Conservation (phyloP, 2,113 vertebrate genomes). For the Heterotis niloticus region DNA sequence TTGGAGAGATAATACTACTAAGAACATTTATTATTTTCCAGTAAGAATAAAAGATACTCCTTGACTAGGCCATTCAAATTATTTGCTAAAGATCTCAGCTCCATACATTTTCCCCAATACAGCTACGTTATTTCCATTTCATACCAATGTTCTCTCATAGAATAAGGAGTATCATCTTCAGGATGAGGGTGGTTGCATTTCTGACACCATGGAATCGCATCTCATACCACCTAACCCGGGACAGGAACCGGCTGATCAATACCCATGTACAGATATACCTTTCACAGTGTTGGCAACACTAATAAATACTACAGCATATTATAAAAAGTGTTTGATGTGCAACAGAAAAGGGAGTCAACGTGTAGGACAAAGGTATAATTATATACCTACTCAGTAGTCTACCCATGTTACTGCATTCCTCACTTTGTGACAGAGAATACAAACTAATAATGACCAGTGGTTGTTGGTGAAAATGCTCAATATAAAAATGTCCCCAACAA, state of each 20-base stretch:
- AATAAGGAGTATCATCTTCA: not conserved
- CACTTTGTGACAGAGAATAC: too few relatives aligned
- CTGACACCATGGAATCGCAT: too few relatives aligned
- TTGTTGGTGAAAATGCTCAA: too few relatives aligned
- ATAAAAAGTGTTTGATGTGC: not conserved
- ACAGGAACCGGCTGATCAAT: not conserved
- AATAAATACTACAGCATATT: not conserved
- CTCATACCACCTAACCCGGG: not conserved
- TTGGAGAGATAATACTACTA: not conserved
- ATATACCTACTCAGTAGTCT: too few relatives aligned
- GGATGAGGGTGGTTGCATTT: too few relatives aligned
- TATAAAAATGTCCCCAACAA: too few relatives aligned
- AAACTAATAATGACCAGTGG: too few relatives aligned
- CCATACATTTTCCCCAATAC: too few relatives aligned
- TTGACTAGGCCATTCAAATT: not conserved
- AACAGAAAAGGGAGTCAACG: not conserved
- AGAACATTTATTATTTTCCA: not conserved
- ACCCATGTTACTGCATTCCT: too few relatives aligned
- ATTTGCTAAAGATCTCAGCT: not conserved
- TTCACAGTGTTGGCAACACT: not conserved
- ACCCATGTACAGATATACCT: not conserved
- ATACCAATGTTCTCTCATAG: not conserved
- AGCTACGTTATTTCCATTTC: not conserved
- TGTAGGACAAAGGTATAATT: not conserved
- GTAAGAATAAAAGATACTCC: not conserved